These are phyloP conservation scores for Malurus cyaneus DNA, from an alignment of 2,113 vertebrate genomes.

Conservation along the genomic window DNA sequence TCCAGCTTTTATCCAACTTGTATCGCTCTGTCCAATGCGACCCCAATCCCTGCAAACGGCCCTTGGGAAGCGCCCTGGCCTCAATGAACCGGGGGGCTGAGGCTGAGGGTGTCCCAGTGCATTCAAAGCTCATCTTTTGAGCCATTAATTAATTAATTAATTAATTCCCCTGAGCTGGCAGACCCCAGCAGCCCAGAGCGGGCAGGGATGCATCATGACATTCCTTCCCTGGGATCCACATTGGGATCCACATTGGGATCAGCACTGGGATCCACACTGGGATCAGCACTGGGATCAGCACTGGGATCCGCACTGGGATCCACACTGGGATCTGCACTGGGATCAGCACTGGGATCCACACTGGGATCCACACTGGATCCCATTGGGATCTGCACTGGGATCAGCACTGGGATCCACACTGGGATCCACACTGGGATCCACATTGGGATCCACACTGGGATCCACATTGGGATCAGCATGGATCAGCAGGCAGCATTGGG, in stretches of 20 bases:
- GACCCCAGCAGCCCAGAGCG: background rate
- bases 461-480: too few species aligned
- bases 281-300: background rate
- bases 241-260: background rate
- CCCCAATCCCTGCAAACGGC: background rate
- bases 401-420: background rate
- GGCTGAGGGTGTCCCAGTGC: background rate
- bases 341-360: background rate
- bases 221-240: background rate
- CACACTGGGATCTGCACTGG: background rate
- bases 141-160: background rate
- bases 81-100: background rate
- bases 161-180: slow-evolving; percentile 1
- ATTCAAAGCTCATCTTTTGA: background rate
- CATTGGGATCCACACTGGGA: too few species aligned
- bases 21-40: fast-evolving
- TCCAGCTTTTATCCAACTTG: background rate
- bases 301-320: background rate
- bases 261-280: background rate
- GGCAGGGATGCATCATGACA: background rate
- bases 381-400: background rate
- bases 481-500: too few species aligned
- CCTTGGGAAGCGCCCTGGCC: too few species aligned
- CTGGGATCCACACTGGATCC: background rate
- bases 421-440: too few species aligned